These are phyloP conservation scores for Cotesia glomerata DNA, from an alignment of 1,140 invertebrate species.

Conservation along the genomic window DNA sequence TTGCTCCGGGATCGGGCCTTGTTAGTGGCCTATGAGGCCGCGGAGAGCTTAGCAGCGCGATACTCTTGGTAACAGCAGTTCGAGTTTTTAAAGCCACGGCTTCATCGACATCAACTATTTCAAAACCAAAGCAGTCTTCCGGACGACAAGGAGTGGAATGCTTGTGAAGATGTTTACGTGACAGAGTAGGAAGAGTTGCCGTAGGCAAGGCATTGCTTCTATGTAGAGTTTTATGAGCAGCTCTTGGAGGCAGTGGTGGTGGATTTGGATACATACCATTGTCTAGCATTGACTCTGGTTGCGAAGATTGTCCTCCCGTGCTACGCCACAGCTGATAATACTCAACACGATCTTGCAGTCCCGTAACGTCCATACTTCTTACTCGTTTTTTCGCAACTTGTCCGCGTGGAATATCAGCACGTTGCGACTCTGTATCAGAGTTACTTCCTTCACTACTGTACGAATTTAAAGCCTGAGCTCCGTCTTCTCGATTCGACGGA, in stretches of 20 bases:
- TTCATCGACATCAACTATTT: conserved; percentile 80
- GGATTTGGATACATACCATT: conserved; percentile 51
- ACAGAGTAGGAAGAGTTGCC: conserved; percentile 52
- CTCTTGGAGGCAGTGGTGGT: conserved; percentile 63
- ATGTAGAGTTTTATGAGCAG: conserved; percentile 69
- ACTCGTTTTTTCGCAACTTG: conserved; percentile 45
- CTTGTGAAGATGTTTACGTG: conserved; percentile 65
- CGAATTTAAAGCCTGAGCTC: conserved; percentile 42
- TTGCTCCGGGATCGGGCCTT: conserved; percentile 45
- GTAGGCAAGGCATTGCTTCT: conserved; percentile 66
- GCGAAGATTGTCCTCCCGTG: conserved; percentile 46
- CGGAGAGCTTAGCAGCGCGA: conserved; percentile 56
- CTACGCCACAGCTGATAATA: conserved; percentile 62
- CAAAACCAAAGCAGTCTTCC: conserved; percentile 79
- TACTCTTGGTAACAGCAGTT: conserved; percentile 59
- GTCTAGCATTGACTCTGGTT: conserved; percentile 49
- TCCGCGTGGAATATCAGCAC: conserved; percentile 38
- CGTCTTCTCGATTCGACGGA: conserved; percentile 39
- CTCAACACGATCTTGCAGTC: conserved; percentile 51
- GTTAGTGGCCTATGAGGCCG: conserved; percentile 50
- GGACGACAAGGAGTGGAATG: conserved; percentile 55
- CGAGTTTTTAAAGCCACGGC: conserved; percentile 55
- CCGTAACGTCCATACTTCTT: conserved; percentile 37
- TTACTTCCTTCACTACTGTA: conserved; percentile 58
- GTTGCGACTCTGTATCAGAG: conserved; percentile 58